These are phyloP conservation scores for Hydrolagus colliei DNA, from an alignment of 2,797 vertebrate species.

Conservation along the genomic window DNA sequence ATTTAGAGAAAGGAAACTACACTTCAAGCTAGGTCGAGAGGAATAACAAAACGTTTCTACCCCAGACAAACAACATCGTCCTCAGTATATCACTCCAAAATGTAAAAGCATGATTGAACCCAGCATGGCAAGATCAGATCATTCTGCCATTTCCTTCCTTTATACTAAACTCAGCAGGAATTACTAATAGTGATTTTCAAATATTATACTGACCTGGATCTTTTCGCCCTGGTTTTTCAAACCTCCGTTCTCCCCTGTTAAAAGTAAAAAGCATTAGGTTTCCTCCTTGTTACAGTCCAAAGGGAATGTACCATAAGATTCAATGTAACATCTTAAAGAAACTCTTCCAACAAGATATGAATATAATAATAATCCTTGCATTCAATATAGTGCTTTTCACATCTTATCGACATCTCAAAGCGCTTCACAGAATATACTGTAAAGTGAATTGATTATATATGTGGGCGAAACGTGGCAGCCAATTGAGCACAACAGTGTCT, in stretches of 20 bases:
- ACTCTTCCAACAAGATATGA: neutral
- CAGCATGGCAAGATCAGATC: too few species aligned
- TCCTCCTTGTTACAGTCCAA: neutral
- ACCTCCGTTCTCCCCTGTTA: slow-evolving; percentile 86
- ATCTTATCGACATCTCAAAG: too few species aligned
- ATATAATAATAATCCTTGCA: too few species aligned
- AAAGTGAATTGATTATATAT: too few species aligned
- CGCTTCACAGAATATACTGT: too few species aligned
- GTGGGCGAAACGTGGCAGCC: too few species aligned
- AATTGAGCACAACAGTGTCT: too few species aligned
- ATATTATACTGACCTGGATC: slow-evolving; percentile 77
- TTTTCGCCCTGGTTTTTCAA: slow-evolving; percentile 98
- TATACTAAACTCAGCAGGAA: neutral
- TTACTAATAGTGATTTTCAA: neutral
- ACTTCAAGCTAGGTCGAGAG: too few species aligned
- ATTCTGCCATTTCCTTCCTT: neutral
- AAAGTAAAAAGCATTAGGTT: slow-evolving; percentile 46
- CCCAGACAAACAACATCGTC: too few species aligned
- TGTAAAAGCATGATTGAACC: neutral
- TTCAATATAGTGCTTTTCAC: too few species aligned
- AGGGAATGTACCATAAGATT: neutral
- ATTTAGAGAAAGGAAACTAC: too few species aligned
- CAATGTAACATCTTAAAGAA: neutral
- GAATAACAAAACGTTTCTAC: too few species aligned
- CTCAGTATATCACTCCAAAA: neutral